These are phyloP conservation scores for Scaptomyza tumidula DNA, from an alignment of 2,888 invertebrate species.

Conservation along the genomic window DNA sequence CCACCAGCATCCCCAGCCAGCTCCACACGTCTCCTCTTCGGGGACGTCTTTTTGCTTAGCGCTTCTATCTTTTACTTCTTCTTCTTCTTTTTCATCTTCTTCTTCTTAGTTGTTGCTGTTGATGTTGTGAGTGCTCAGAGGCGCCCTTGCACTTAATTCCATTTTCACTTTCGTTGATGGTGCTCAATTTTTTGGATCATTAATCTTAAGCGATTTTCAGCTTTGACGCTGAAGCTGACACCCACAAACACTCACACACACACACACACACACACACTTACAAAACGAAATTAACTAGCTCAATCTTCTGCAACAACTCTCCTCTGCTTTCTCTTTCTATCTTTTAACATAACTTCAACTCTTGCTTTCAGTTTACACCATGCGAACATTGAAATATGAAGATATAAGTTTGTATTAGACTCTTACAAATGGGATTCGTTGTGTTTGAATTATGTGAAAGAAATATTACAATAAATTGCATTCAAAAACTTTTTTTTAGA, in stretches of 20 bases:
- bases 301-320: background rate
- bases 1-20: background rate
- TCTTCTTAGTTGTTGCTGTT: background rate
- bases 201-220: constrained; percentile 79
- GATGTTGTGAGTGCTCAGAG: constrained; percentile 25
- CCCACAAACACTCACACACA: constrained; percentile 39
- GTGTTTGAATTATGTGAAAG: no score
- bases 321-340: background rate
- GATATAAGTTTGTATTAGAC: constrained; percentile 18
- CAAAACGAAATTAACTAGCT: constrained; percentile 23
- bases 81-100: background rate
- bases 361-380: background rate
- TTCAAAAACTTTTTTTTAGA: no score
- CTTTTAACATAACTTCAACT: background rate
- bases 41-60: background rate
- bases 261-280: constrained; percentile 37
- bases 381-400: constrained; percentile 11
- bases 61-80: background rate
- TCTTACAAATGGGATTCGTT: constrained; percentile 11
- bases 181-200: constrained; percentile 80
- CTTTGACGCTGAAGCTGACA: constrained; percentile 64
- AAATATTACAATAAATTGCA: no score
- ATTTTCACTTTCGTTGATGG: constrained; percentile 80
- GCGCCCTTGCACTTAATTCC: constrained; percentile 74
- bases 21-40: background rate